Evolutionary conservation across 30 jellyfish, hydroid and myxozoan genomes (phyloP), one percentile per base, ranked within the genome.

Genomic region (Aurelia aurita): DNA sequence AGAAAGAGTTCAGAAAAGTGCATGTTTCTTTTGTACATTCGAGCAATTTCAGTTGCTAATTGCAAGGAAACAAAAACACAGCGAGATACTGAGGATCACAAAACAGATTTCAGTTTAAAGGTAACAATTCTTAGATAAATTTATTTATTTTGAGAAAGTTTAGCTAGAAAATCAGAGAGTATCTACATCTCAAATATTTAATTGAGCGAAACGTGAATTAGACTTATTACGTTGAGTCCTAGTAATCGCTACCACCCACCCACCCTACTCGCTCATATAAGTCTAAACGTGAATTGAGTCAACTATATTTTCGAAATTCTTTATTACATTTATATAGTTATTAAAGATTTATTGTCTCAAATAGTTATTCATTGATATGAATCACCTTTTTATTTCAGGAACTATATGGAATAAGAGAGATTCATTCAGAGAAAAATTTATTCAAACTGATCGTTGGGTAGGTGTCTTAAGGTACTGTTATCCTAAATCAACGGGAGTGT

Each of bases 351-450:
- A 1, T 34, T 34, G 46, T 2, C 4, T 34, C 46, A 34, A 55
- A 0, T 13, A 14, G 67, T 0, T 55, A 22, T 13, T 12, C 29
- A 55, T 55, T 55, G 31, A 0, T 74, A 46, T 10, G 58, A 14
- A 74, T 16, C 0, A 0, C 21, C 59, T 18, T 58, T 54, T 25
- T 13, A n/a, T 61, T 88, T 54, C 55, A 95, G 99, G 99, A 95
- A 59, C 91, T 95, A n/a, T 95, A 95, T 85, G 99, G 98, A 8
- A 90, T 95, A 4, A 82, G 86, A 58, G 99, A 95, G 46, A 89
- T 95, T 46, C 99, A 95, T 45, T 66, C 90, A 14, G 98, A 89
- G 34, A 60, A 74, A 28, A 77, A 90, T 54, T 46, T 95, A 35
- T 89, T 95, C 55, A 81, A 96, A 57, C 66, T 95, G 34, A 80